phyloP scores from a whole-genome alignment of 2,888 invertebrate genomes.

The Agrotis ipsilon region DNA sequence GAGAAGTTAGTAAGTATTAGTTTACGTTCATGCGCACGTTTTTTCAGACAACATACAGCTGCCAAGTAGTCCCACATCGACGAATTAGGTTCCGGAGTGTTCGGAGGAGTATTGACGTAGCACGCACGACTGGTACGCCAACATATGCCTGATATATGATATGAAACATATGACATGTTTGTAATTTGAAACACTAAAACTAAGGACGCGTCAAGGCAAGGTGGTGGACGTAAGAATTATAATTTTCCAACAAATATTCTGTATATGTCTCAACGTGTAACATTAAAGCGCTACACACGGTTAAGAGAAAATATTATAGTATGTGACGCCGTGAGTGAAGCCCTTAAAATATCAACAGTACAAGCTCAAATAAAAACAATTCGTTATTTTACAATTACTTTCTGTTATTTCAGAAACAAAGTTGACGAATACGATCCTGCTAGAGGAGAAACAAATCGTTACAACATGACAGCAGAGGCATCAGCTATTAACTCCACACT shows the following conservation, averaged over 20 bases:
- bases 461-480: conserved; percentile 3
- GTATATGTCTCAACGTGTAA: not conserved
- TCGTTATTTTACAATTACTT: not conserved
- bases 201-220: not conserved
- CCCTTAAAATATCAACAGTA: not conserved
- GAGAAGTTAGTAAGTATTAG: not conserved
- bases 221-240: not conserved
- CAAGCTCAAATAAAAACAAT: not conserved
- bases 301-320: too few relatives aligned
- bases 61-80: not conserved
- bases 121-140: conserved; percentile 41
- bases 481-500: conserved; percentile 36
- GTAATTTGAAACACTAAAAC: too few relatives aligned
- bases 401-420: not conserved
- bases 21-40: too few relatives aligned
- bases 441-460: conserved; percentile 3
- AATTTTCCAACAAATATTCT: not conserved
- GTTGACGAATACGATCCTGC: not conserved
- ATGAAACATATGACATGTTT: not conserved
- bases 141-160: not conserved
- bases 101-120: not conserved
- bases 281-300: too few relatives aligned
- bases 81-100: conserved; percentile 3
- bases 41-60: not conserved
- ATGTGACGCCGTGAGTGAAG: too few relatives aligned